Base-by-base conservation (phyloP, 1,140 invertebrate species). In the Colletes gigas region DNA sequence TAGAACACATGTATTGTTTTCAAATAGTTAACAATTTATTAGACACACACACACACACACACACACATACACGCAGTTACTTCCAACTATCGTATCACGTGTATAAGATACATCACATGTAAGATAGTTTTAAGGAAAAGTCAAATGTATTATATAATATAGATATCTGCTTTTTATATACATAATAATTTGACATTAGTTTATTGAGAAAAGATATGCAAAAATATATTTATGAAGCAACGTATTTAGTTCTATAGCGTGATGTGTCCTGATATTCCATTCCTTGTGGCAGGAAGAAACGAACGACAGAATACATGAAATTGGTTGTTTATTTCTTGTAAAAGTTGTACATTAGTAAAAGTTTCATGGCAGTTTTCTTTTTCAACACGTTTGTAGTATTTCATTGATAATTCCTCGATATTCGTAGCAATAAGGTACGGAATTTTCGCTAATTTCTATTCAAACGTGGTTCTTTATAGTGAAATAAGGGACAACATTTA, bases 291-390 rank as follows among this genome's bases (percentile, higher is more conserved):
- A 30, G 30, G 50, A 50, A 21, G 21, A 8, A 67, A 65, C 14
- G 39, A 57, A 52, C n/a, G 19, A 30, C 19, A 30, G 39, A 59
- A 4, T 83, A 73, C 81, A 85, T 55, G 80, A 85, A 85, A 86
- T 82, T 82, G 84, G 62, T 86, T 85, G 84, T 86, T 85, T 86
- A 85, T 86, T 86, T 57, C 47, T 85, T 85, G 80, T 82, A 66
- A 84, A 86, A 82, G 54, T 85, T 85, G 80, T 83, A 85, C 83
- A 78, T 83, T 68, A 82, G 72, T 85, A 85, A 83, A 75, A 79
- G 72, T 85, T 79, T 85, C 59, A 62, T 83, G 70, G 81, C 66
- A 75, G 82, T 70, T 69, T 69, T 69, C 62, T 69, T 44, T 59
- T 54, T 85, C 66, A 75, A 84, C 72, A 82, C 72, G 83, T 78